Base-by-base conservation (phyloP, 2,113 vertebrate species). In the Dromas ardeola region DNA sequence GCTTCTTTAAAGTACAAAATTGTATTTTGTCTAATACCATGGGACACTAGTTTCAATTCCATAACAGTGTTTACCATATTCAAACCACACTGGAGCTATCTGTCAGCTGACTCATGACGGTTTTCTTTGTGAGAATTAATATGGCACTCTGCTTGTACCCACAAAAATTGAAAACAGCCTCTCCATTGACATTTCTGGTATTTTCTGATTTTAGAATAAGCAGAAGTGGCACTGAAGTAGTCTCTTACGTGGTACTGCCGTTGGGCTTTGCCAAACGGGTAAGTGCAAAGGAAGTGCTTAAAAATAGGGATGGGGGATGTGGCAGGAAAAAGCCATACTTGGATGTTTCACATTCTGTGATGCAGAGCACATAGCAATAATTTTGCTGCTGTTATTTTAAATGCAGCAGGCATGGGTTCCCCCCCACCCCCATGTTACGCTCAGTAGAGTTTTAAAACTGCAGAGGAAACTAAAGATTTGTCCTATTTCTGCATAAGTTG, bases 261-360 rank as follows among this genome's bases (percentile, higher is more conserved):
- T 3, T 72, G 50, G 52, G 25, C 50, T 89, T 88, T 81, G 77
- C 82, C 91, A 95, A 95, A 94, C 0, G 42, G 40, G 22, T 72
- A 88, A 95, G 56, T 52, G 73, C 71, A 93, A 91, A 90, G 66
- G 66, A 66, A 83, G 61, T 29, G 40, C 73, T 91, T 95, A 96
- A 96, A 94, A 96, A 95, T 73, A 95, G 59, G 77, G 49, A 29
- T 87, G 32, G 42, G 76, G 86, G 80, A 91, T 84, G 77, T 55
- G 55, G 77, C 69, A 84, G 55, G 77, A 87, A 74, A 83, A 70
- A 32, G 29, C 1, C 69, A 19, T 71, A 81, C 73, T 86, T 45
- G 53, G 53, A 82, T 70, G 38, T 55, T 94, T 86, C 79, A 71
- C 80, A 86, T 96, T 84, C 67, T 95, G 65, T 49, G 52, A 94